Percentiles rank a stretch among this genome's conserved stretches.
Conservation (phyloP, 2,113 vertebrate species). For the Gambusia affinis region DNA sequence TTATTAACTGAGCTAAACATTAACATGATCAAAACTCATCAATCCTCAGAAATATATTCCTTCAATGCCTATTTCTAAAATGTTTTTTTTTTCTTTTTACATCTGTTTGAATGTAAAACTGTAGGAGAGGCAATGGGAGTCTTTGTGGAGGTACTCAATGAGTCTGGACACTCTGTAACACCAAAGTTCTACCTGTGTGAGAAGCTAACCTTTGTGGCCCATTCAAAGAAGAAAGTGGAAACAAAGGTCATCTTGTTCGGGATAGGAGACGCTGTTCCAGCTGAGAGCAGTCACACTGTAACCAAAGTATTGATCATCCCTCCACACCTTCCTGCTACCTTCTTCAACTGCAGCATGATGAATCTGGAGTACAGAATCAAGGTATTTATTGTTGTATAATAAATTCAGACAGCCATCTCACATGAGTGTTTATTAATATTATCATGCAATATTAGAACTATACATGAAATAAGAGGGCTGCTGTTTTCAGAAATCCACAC, state of each 20-base stretch:
- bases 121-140: constrained; percentile 66
- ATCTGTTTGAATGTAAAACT: not conserved
- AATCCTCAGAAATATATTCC: not conserved
- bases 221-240: constrained; percentile 54
- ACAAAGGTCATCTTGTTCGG: constrained; percentile 54
- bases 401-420: not conserved
- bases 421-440: not conserved
- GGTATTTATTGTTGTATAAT: constrained; percentile 38
- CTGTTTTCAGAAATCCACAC: not conserved
- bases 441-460: not conserved
- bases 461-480: too few species aligned
- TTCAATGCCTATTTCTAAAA: not conserved
- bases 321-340: constrained; percentile 52
- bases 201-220: constrained; percentile 70
- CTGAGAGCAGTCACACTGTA: constrained; percentile 30
- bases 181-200: constrained; percentile 70
- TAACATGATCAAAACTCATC: not conserved
- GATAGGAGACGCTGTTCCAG: constrained; percentile 48
- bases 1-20: too few species aligned
- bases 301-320: constrained; percentile 61
- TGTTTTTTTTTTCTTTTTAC: too few species aligned
- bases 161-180: constrained; percentile 44
- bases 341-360: constrained; percentile 78
- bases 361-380: constrained; percentile 71
- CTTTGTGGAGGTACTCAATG: constrained; percentile 61